phyloP scores from a whole-genome alignment of 2,888 invertebrate genomes.

The Andrena fulva region DNA sequence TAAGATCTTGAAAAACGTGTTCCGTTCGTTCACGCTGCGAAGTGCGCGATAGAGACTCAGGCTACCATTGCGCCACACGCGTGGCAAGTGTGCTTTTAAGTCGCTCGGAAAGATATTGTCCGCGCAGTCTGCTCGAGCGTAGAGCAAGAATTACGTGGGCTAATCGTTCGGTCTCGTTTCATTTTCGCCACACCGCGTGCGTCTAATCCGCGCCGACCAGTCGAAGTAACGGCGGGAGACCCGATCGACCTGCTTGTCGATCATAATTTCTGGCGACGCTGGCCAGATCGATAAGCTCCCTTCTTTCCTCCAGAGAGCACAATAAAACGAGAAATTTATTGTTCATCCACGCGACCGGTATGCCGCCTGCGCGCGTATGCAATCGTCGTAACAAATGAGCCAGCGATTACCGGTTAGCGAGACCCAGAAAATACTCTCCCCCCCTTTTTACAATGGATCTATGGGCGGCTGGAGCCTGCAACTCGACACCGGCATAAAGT shows the following conservation, averaged over 20 bases:
- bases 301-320: conserved; percentile 12
- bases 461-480: background rate
- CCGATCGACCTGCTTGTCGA: conserved; percentile 1
- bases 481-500: conserved; percentile 52
- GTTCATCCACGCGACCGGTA: conserved; percentile 5
- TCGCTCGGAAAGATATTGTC: too few relatives aligned
- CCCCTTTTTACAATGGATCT: conserved; percentile 11
- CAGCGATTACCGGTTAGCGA: conserved; percentile 27
- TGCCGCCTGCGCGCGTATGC: background rate
- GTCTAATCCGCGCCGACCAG: background rate
- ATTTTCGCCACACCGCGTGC: too few relatives aligned
- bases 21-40: too few relatives aligned
- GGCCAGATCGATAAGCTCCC: conserved; percentile 9
- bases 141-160: too few relatives aligned
- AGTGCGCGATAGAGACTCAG: too few relatives aligned
- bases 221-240: background rate
- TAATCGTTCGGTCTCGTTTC: too few relatives aligned
- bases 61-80: too few relatives aligned
- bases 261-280: conserved; percentile 26
- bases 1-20: too few relatives aligned
- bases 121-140: too few relatives aligned
- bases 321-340: conserved; percentile 49
- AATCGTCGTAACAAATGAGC: conserved; percentile 31
- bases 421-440: background rate
- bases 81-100: too few relatives aligned